A percentile compares a stretch with the other conserved stretches of the same genome.
These are phyloP conservation scores for Caenorhabditis japonica DNA, from an alignment of 2,888 invertebrate genomes.

Conservation along the genomic window DNA sequence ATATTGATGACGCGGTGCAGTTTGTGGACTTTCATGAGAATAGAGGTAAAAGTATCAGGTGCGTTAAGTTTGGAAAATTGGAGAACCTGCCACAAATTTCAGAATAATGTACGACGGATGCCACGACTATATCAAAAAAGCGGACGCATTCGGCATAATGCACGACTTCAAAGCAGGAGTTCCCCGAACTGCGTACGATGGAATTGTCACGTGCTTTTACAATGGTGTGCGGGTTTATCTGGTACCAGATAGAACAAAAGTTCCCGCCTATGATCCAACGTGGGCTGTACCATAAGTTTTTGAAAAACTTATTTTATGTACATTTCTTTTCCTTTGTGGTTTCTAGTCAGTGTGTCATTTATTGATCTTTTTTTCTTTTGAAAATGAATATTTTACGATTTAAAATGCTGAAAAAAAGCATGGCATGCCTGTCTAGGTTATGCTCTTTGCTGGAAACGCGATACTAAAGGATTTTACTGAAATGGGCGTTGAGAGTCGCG, in stretches of 20 bases:
- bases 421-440: no score
- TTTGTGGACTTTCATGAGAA: conserved; percentile 20
- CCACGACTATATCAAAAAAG: conserved; percentile 4
- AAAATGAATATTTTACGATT: no score
- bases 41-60: conserved; percentile 21
- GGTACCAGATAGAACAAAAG: conserved; percentile 81
- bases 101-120: conserved; percentile 13
- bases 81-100: neutral
- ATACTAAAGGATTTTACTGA: no score
- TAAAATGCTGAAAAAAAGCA: no score
- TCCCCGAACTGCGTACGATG: conserved; percentile 93
- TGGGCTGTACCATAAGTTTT: no score
- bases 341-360: no score
- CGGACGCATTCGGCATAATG: conserved; percentile 58
- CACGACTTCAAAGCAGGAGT: conserved; percentile 86
- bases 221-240: conserved; percentile 88
- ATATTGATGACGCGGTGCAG: conserved; percentile 9
- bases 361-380: no score
- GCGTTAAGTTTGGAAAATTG: neutral
- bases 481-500: no score
- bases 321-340: no score
- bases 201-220: conserved; percentile 91
- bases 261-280: conserved; percentile 53
- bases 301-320: no score
- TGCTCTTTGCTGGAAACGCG: no score